phyloP scores from a whole-genome alignment of 1,140 invertebrate genomes.

The Sesamia nonagrioides region DNA sequence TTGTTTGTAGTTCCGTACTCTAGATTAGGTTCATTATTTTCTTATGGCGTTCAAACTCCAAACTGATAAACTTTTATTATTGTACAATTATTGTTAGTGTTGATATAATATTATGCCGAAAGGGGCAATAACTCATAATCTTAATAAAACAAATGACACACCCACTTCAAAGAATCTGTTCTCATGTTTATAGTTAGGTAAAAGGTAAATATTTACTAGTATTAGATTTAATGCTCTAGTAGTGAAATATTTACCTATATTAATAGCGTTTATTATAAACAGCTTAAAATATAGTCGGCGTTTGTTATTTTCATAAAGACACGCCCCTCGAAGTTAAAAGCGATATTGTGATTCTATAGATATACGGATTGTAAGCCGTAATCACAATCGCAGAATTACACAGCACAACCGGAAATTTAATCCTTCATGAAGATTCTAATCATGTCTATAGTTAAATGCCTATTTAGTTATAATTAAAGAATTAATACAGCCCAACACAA shows the following conservation, averaged over 20 bases:
- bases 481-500: not conserved
- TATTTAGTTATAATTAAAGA: not conserved
- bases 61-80: conserved; percentile 31
- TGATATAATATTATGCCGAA: conserved; percentile 10
- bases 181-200: not conserved
- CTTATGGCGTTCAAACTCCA: conserved; percentile 1
- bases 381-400: not conserved
- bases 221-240: not conserved
- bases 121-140: conserved; percentile 6
- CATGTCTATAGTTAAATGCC: not conserved
- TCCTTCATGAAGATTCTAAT: not conserved
- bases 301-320: not conserved
- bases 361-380: not conserved
- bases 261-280: not conserved
- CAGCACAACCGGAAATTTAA: conserved; percentile 4
- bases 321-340: not conserved
- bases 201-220: not conserved
- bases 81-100: not conserved
- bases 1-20: too few species aligned
- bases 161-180: not conserved
- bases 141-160: conserved; percentile 32
- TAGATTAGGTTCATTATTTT: conserved; percentile 27
- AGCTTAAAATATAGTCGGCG: too few species aligned
- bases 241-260: not conserved
- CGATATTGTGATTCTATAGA: not conserved